Conservation (phyloP, 2,797 vertebrate genomes). For the Clarias laeviceps region DNA sequence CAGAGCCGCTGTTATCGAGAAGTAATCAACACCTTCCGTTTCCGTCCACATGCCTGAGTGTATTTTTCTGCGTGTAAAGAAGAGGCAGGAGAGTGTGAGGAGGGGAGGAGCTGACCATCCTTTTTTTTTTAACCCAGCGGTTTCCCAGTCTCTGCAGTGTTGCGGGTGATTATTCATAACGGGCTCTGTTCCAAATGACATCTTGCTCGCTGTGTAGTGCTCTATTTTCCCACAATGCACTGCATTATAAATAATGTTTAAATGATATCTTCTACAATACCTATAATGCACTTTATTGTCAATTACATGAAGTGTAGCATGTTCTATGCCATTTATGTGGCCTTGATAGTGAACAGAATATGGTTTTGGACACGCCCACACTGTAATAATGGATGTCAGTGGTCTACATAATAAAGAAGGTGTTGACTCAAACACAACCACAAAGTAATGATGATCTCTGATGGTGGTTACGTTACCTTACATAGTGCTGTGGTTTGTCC, state of each 20-base stretch:
- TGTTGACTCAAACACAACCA: not conserved
- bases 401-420: not conserved
- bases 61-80: constrained; percentile 13
- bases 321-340: not conserved
- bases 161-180: not conserved
- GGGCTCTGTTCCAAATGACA: not conserved
- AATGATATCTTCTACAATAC: not conserved
- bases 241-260: not conserved
- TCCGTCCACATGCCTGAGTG: not conserved
- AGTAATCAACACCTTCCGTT: not conserved
- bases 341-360: not conserved
- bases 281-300: not conserved
- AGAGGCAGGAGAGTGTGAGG: not conserved
- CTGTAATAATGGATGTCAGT: not conserved
- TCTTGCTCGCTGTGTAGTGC: too few relatives aligned
- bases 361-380: not conserved
- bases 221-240: not conserved
- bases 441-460: not conserved
- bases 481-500: not conserved
- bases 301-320: not conserved
- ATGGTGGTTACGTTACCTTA: not conserved
- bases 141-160: not conserved
- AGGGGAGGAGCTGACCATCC: not conserved
- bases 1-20: not conserved
- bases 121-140: not conserved